Base-by-base conservation (phyloP, 2,888 invertebrate species). In the Cactoblastis cactorum region DNA sequence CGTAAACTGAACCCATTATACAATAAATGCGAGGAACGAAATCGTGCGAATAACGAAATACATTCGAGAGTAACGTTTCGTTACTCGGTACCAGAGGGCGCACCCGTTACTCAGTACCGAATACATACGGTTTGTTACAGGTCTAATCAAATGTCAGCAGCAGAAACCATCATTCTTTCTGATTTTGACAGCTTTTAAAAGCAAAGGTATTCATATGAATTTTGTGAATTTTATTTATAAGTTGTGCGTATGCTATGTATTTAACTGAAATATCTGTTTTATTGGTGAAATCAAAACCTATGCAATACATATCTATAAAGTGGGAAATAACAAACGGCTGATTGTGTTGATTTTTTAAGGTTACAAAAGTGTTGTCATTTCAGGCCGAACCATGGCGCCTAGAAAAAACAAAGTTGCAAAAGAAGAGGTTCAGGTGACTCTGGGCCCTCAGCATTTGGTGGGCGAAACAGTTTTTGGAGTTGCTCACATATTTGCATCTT, bases 401-500 rank as follows among this genome's bases (percentile, higher is more conserved):
- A 95, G 98, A 77, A 98, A 98, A 92, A 97, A 97, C 91, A 98
- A 98, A 93, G 94, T 94, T 70, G 96, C 95, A 71, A 97, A 98
- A 91, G 98, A 98, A 85, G 98, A 98, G 88, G 98, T 97, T 59
- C 98, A 98, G 84, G 96, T 98, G 49, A 96, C 96, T 28, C 93
- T 98, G 57, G 98, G 98, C 60, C 98, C 98, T 49, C 98, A 98
- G 91, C 97, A 98, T 45, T 94, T 97, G 65, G 98, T 98, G 79
- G 99, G 99, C 59, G 99, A 99, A 91, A 95, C 95, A 67, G 98
- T 99, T 53, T 99, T 99, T 79, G 99, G 99, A 53, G 99, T 99
- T 15, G 99, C 99, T 56, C 99, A 99, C 90, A 99, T 99, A 77
- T 99, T 97, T 80, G 99, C 99, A 63, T 98, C 98, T 67, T 99